Evolutionary conservation across 2,888 invertebrate species (phyloP).

Genomic region (Dilophus febrilis): DNA sequence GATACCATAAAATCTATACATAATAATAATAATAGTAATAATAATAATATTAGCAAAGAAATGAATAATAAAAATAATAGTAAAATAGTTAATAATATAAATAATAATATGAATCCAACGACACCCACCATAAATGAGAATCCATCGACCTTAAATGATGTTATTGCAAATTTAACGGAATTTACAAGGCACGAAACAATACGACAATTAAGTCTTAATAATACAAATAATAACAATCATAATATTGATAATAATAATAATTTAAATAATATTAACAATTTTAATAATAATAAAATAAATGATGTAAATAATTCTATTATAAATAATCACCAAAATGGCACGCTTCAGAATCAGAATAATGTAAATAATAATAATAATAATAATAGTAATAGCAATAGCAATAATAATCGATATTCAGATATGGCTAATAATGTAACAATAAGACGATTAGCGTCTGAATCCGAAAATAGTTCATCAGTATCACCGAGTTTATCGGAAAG

Average conservation of each 20-base stretch:
- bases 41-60: background rate
- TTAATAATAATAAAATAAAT: conserved; percentile 1
- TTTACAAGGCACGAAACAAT: conserved; percentile 12
- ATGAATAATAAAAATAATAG: background rate
- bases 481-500: conserved; percentile 17
- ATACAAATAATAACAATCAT: conserved; percentile 9
- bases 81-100: background rate
- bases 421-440: conserved; percentile 4
- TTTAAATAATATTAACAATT: conserved; percentile 13
- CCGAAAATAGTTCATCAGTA: conserved; percentile 16
- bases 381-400: conserved; percentile 2
- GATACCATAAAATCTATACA: too few species aligned
- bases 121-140: background rate
- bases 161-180: conserved; percentile 15
- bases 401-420: conserved; percentile 1
- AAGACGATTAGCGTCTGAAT: conserved; percentile 13
- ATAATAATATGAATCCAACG: background rate
- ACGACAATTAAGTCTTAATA: conserved; percentile 7
- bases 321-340: conserved; percentile 8
- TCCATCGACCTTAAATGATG: conserved; percentile 9
- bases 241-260: conserved; percentile 12
- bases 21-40: conserved; percentile 6
- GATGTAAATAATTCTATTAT: too few species aligned
- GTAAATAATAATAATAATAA: conserved; percentile 1
- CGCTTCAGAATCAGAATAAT: conserved; percentile 1